Conservation (phyloP, 2,113 vertebrate genomes). For the Macheiramphus alcinus region DNA sequence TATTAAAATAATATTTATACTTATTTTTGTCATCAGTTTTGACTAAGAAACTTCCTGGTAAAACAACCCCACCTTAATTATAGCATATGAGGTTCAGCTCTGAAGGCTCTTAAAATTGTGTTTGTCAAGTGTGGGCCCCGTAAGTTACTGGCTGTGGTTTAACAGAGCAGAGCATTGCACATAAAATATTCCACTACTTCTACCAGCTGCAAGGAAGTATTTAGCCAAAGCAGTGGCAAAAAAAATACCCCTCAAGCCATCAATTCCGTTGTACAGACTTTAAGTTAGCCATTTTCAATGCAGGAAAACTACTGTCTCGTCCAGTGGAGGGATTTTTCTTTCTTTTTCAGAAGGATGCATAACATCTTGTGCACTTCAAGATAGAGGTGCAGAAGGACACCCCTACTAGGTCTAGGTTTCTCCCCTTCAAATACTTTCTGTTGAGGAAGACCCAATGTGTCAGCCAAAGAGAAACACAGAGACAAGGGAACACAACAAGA, state of each 20-base stretch:
- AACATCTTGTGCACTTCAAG: neutral
- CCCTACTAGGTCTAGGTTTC: neutral
- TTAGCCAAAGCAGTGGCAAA: neutral
- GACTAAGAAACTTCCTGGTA: neutral
- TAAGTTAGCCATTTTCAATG: neutral
- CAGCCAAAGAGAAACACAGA: neutral
- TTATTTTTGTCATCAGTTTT: neutral
- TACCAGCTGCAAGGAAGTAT: neutral
- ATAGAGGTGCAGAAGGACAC: neutral
- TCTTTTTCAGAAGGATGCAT: neutral
- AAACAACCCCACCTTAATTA: neutral
- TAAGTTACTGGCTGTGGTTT: neutral
- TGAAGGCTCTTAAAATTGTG: neutral
- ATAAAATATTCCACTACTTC: neutral
- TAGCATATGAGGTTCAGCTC: neutral
- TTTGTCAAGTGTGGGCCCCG: rapidly evolving
- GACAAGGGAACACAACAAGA: neutral
- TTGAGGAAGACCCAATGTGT: neutral
- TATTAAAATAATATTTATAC: neutral
- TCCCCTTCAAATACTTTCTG: neutral
- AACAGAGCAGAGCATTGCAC: neutral
- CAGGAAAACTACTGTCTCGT: rapidly evolving
- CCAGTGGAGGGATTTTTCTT: neutral
- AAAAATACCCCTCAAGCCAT: neutral
- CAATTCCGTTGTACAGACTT: neutral